Base-by-base conservation (phyloP, 2,113 vertebrate genomes). In the Calonectris borealis region DNA sequence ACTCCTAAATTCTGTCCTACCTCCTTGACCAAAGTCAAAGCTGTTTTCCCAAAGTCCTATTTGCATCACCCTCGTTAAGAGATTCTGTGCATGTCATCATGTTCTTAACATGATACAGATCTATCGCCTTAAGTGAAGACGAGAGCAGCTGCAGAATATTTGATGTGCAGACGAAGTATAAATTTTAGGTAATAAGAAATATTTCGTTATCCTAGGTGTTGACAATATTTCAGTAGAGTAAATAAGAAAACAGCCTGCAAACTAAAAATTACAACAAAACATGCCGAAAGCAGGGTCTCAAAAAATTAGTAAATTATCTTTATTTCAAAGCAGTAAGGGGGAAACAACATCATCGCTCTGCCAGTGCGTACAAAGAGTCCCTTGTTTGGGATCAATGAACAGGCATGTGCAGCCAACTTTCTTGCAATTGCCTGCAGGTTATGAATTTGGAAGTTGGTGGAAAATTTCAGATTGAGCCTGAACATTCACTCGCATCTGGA, bases 331-430 rank as follows among this genome's bases (percentile, higher is more conserved):
- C 27, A 78, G 10, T 54, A 80, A 85, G 3, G 17, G 19, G 60
- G 40, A 83, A 92, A 83, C 65, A n/a, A 69, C 44, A 85, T 64
- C 51, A 89, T 78, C 18, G 10, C 20, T 83, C 52, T 95, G 44
- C 34, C 20, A 21, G 7, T 36, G 36, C 1, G 3, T 64, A 60
- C 20, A n/a, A 34, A 83, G 42, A 34, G 27, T 52, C 13, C 34
- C 27, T 82, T 82, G 16, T 79, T 48, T 61, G 27, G 25, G 44
- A 87, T 69, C 76, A 83, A 3, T 69, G 51, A 93, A 91, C 31
- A 82, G 66, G 60, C 36, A 91, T 57, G 62, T 65, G 72, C 70
- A 96, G 70, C 96, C 98, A 98, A 97, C 97, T 97, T 98, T 97
- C 79, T 98, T 95, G 86, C 92, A 97, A 95, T 94, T 96, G 96